phyloP scores from a whole-genome alignment of 2,797 vertebrate genomes.

The Argya squamiceps region DNA sequence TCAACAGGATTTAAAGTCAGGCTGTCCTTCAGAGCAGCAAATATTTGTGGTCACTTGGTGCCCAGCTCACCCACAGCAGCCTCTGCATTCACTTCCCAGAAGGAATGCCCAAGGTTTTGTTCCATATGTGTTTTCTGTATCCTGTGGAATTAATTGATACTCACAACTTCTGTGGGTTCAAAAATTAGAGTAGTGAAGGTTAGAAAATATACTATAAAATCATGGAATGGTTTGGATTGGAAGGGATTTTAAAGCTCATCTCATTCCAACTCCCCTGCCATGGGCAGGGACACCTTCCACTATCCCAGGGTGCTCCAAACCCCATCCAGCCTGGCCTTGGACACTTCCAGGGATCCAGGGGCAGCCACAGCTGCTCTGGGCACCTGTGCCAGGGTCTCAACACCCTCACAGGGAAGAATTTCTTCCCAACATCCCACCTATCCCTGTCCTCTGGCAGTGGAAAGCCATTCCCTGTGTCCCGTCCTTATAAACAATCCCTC shows the following conservation, averaged over 20 bases:
- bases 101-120: not conserved
- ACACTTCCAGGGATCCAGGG: accelerated
- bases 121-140: accelerated
- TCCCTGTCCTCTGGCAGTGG: not conserved
- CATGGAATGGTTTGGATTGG: not conserved
- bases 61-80: not conserved
- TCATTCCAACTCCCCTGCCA: accelerated
- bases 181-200: not conserved
- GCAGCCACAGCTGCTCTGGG: not conserved
- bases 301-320: accelerated
- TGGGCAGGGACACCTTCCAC: not conserved
- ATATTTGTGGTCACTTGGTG: not conserved
- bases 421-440: accelerated
- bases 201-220: accelerated
- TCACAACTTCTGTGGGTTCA: not conserved
- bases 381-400: accelerated
- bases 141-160: not conserved
- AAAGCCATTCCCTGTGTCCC: not conserved
- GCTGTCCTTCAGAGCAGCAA: not conserved
- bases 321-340: accelerated
- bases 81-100: not conserved
- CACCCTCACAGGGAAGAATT: accelerated
- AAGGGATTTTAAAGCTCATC: not conserved
- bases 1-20: accelerated
- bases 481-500: not conserved